A percentile compares a stretch with the other conserved stretches of the same genome.
These are phyloP conservation scores for Ischnus inquisitorius DNA, from an alignment of 2,888 invertebrate genomes.

Conservation along the genomic window DNA sequence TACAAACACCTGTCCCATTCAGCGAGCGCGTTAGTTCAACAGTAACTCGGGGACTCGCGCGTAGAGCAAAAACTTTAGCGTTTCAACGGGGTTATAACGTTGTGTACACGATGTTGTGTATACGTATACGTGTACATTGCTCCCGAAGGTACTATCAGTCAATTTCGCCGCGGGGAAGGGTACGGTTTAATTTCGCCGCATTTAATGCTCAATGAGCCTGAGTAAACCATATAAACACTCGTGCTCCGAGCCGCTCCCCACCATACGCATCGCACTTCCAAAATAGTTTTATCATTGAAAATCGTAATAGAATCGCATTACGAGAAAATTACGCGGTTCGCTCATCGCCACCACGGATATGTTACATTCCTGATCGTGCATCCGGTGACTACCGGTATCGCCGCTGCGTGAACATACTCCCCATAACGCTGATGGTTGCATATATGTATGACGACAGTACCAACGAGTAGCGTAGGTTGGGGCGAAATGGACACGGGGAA, in stretches of 20 bases:
- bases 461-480: not conserved
- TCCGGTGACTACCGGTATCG: slow-evolving; percentile 31
- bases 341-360: slow-evolving; percentile 49
- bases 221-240: not conserved
- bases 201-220: slow-evolving; percentile 11
- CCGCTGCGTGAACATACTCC: slow-evolving; percentile 8
- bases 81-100: not conserved
- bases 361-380: slow-evolving; percentile 9
- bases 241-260: not conserved
- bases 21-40: slow-evolving; percentile 10
- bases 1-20: slow-evolving; percentile 22
- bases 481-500: no score
- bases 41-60: slow-evolving; percentile 11
- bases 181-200: slow-evolving; percentile 39
- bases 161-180: slow-evolving; percentile 8
- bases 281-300: slow-evolving; percentile 33
- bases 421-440: slow-evolving; percentile 3
- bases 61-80: slow-evolving; percentile 12
- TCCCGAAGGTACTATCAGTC: slow-evolving; percentile 38
- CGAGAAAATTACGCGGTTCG: slow-evolving; percentile 50
- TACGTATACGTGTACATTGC: slow-evolving; percentile 6
- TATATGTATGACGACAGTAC: not conserved
- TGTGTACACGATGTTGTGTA: not conserved
- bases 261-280: slow-evolving; percentile 5
- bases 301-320: slow-evolving; percentile 47